Evolutionary conservation across 2,797 vertebrate genomes (phyloP).

Genomic region (Peromyscus attwateri): DNA sequence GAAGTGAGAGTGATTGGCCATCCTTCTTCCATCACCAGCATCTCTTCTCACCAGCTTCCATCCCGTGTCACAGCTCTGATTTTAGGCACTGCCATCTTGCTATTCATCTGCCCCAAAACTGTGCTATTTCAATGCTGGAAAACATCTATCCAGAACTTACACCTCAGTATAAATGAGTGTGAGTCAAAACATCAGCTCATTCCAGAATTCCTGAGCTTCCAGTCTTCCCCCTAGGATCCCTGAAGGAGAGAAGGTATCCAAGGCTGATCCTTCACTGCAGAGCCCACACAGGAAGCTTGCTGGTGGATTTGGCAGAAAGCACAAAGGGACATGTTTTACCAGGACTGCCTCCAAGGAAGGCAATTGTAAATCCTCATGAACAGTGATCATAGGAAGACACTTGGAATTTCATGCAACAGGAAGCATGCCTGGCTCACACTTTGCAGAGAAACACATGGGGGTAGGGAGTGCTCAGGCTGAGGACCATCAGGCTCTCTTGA

Average conservation of each 20-base stretch:
- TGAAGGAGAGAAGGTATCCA: too few relatives aligned
- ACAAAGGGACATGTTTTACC: not conserved
- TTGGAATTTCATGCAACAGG: not conserved
- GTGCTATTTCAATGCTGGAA: not conserved
- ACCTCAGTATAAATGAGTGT: not conserved
- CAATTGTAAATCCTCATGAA: not conserved
- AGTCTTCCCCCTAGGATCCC: not conserved
- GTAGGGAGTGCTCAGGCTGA: not conserved
- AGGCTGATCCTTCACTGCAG: not conserved
- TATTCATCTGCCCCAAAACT: not conserved
- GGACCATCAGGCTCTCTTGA: not conserved
- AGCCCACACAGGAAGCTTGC: not conserved
- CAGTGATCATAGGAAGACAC: not conserved
- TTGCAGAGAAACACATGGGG: not conserved
- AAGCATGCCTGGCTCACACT: not conserved
- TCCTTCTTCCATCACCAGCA: not conserved
- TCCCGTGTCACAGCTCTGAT: not conserved
- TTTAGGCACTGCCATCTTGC: not conserved
- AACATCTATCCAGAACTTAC: not conserved
- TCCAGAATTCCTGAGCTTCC: not conserved
- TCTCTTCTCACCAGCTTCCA: not conserved
- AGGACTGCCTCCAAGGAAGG: not conserved
- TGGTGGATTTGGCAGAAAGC: not conserved
- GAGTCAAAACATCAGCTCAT: not conserved
- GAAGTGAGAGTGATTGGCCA: rapidly evolving